Conservation (phyloP, 2,113 vertebrate genomes). For the Sturnira hondurensis region DNA sequence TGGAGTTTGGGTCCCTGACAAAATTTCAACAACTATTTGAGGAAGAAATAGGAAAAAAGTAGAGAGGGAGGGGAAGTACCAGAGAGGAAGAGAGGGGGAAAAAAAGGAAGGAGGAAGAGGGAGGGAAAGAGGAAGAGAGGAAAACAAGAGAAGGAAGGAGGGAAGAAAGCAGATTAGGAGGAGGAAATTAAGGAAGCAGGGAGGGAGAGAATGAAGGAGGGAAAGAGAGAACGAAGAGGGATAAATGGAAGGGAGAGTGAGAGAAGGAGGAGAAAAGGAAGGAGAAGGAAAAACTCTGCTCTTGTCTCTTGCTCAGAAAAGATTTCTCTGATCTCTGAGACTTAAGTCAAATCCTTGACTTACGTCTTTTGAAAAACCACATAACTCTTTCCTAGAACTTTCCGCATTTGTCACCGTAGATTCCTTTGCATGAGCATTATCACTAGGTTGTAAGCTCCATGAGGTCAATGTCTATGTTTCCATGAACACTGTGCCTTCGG, state of each 20-base stretch:
- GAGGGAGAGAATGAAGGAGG: fast-evolving
- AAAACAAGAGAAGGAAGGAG: not conserved
- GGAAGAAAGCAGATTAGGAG: not conserved
- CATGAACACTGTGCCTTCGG: not conserved
- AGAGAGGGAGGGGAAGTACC: too few relatives aligned
- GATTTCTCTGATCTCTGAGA: not conserved
- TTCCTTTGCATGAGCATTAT: not conserved
- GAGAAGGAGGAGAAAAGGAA: too few relatives aligned
- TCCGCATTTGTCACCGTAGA: not conserved
- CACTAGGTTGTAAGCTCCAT: not conserved
- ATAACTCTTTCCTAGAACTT: not conserved
- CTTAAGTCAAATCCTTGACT: not conserved
- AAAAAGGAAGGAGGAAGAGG: not conserved
- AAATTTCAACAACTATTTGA: not conserved
- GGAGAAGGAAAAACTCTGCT: not conserved
- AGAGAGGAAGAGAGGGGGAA: not conserved
- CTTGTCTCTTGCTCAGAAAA: not conserved
- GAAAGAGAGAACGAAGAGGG: not conserved
- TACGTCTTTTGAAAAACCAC: not conserved
- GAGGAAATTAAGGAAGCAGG: not conserved
- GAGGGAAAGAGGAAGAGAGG: not conserved
- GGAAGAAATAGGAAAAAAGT: not conserved
- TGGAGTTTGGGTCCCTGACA: not conserved
- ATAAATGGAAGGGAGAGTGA: not conserved
- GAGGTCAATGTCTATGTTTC: not conserved